Evolutionary conservation across 2,797 vertebrate genomes (phyloP), one percentile per base, ranked within the genome.

Genomic region (Anas bernieri): DNA sequence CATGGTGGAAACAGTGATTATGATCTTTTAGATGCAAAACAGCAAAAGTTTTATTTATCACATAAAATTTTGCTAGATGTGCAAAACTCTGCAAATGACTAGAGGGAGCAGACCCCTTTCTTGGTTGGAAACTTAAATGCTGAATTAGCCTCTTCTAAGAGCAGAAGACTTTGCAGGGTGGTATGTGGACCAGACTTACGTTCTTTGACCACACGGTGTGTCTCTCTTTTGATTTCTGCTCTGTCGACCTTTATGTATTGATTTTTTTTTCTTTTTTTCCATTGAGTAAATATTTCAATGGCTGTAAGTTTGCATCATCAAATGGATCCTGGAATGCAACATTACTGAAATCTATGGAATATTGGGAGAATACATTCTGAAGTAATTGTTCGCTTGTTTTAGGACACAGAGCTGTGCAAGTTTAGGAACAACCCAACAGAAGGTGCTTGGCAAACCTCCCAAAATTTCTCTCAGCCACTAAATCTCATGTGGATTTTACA

Each of bases 261-360:
- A 16, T 17, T 4, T 10, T 10, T 3, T 30, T 3, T 39, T 30
- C 15, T 92, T 41, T 86, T 88, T 88, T 59, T 3, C 17, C 33
- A 16, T 56, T 61, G 39, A 76, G 52, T 73, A 88, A 84, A 77
- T 68, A 68, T 75, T 85, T 94, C 84, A 95, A 83, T 87, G 50
- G 43, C 70, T 92, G 39, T 93, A 94, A 97, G 56, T 66, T 87
- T 91, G 11, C 62, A 82, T 83, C 33, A 83, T 89, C 94, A 94
- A 96, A 96, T 63, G 83, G 7, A 73, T 90, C 39, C 64, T 59
- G 78, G 85, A 90, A 82, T 91, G 87, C 64, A 92, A 39, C 90
- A 88, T 95, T 94, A 87, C 30, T 84, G 80, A 93, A 96, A 95
- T 93, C 39, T 87, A 79, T 68, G 95, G 96, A 96, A 93, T 83